A percentile compares a stretch with the other conserved stretches of the same genome.
phyloP scores from a whole-genome alignment of 2,797 vertebrate genomes.

The Gymnopithys bicolor region DNA sequence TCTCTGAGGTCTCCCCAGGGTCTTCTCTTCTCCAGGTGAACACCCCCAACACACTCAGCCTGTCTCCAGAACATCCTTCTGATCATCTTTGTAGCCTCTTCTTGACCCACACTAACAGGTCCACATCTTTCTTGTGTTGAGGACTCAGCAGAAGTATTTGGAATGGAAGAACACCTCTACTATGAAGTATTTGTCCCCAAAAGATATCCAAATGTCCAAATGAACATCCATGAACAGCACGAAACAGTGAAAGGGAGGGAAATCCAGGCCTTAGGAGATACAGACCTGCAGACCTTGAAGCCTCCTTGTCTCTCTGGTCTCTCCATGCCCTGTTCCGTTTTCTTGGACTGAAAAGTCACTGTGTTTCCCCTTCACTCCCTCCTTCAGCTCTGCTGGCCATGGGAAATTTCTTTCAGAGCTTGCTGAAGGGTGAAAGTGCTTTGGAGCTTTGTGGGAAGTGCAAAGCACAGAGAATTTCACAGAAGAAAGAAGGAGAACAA shows the following conservation, averaged over 20 bases:
- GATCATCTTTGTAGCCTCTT: neutral
- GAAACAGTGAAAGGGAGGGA: neutral
- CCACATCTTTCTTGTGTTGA: neutral
- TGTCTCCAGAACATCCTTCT: neutral
- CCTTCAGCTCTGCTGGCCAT: constrained; percentile 18
- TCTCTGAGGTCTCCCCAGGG: neutral
- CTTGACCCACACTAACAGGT: neutral
- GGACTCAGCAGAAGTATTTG: neutral
- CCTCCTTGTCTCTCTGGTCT: neutral
- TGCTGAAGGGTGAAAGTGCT: constrained; percentile 30
- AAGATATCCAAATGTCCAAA: neutral
- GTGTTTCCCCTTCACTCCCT: neutral
- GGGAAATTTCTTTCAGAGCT: constrained; percentile 21
- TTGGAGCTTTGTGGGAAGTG: constrained; percentile 2
- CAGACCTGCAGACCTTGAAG: neutral
- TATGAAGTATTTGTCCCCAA: neutral
- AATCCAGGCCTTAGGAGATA: neutral
- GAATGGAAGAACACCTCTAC: neutral
- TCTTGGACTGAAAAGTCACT: neutral
- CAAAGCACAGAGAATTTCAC: neutral
- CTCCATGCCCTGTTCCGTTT: neutral
- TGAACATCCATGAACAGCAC: neutral
- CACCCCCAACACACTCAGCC: neutral
- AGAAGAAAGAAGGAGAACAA: constrained; percentile 26
- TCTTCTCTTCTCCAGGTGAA: neutral